These are phyloP conservation scores for Heliconius sara DNA, from an alignment of 2,888 invertebrate genomes.

Conservation along the genomic window DNA sequence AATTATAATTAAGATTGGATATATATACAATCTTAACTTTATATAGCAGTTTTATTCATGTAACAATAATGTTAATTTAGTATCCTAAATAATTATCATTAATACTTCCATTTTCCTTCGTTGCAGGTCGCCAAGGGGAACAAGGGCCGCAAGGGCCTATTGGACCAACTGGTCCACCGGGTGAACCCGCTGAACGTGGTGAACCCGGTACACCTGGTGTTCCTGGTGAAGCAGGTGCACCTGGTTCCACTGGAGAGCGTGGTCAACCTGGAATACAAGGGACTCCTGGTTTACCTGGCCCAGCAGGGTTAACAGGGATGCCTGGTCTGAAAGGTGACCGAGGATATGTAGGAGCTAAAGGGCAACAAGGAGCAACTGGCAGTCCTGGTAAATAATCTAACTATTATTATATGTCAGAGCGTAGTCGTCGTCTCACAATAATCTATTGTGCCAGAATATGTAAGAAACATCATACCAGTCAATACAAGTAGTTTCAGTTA, in stretches of 20 bases:
- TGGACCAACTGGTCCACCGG: conserved; percentile 90
- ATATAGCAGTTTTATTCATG: not conserved
- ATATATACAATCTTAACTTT: no score
- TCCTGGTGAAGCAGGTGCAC: conserved; percentile 88
- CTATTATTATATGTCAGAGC: not conserved
- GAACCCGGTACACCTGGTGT: conserved; percentile 89
- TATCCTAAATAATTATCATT: not conserved
- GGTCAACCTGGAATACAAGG: conserved; percentile 89
- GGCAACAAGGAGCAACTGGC: conserved; percentile 88
- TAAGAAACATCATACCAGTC: no score
- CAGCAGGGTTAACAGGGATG: conserved; percentile 87
- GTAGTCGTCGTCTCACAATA: no score
- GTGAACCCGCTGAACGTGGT: conserved; percentile 92
- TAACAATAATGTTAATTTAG: not conserved
- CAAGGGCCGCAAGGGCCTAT: conserved; percentile 90
- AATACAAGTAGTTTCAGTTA: no score
- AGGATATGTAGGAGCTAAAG: conserved; percentile 88
- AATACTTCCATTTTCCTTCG: not conserved
- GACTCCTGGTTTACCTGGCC: conserved; percentile 87
- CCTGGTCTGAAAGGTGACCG: conserved; percentile 90
- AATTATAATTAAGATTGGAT: no score
- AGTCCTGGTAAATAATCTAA: conserved; percentile 73
- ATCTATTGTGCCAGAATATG: no score
- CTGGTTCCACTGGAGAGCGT: conserved; percentile 89
- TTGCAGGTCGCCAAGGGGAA: conserved; percentile 87